Evolutionary conservation across 1,140 invertebrate species (phyloP), one percentile per base, ranked within the genome.

Genomic region (Meteorus sp.): DNA sequence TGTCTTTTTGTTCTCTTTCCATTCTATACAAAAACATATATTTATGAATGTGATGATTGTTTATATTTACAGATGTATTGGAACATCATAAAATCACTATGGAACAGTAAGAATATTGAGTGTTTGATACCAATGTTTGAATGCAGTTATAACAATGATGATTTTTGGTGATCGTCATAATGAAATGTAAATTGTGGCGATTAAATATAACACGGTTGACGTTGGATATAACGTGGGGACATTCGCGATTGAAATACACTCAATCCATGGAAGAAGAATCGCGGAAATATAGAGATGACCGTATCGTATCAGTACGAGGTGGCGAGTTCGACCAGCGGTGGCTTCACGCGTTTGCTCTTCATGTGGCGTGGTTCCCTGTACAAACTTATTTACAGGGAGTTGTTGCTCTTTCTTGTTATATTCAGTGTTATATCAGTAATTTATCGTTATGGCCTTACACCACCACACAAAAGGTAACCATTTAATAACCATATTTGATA

Each of bases 341-440:
- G 87, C 17, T 89, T 90, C 74, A 85, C 88, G 25, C 80, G 85
- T 45, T 79, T 91, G 4, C 75, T 91, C 5, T 86, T 87, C 74
- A 85, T 88, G 81, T 91, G 89, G 89, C 80, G 81, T 62, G 89
- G 89, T 23, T 89, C 87, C 60, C 80, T 91, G 4, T 91, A 90
- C 79, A 91, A 91, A 65, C 79, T 90, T 7, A 85, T 91, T 54
- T 90, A 88, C 73, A 80, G 85, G 43, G 89, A 91, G 73, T 77
- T 89, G 7, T 33, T 87, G 1, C 73, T 90, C 8, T 90, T 88
- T 68, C 66, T 84, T 13, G 45, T 79, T 3, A 62, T 83, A 1
- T 91, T 89, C 67, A 81, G 78, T 1, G 47, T 73, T 13, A 79
- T 91, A 33, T 86, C 86, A 45, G 73, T 86, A 5, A 67, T 86